Evolutionary conservation across 2,797 vertebrate genomes (phyloP).

Genomic region (Emys orbicularis): DNA sequence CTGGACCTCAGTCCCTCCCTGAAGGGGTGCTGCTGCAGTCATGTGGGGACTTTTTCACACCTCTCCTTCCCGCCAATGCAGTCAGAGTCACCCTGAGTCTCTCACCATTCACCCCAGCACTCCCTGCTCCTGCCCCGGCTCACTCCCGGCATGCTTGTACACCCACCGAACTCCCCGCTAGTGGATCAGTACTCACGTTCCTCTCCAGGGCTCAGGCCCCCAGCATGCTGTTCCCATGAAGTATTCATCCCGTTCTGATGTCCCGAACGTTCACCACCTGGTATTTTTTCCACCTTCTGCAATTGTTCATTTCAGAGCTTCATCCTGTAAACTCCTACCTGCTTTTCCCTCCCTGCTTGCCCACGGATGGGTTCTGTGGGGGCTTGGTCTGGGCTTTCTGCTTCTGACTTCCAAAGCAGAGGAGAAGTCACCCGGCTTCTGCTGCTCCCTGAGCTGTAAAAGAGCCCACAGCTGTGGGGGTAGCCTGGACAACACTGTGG

Average conservation of each 20-base stretch:
- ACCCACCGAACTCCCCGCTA: neutral
- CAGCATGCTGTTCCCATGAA: neutral
- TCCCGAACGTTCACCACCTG: neutral
- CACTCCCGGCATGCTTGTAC: neutral
- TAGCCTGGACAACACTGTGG: no score
- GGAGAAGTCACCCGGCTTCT: neutral
- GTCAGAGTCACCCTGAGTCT: neutral
- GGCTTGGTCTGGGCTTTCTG: neutral
- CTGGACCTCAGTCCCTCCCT: neutral
- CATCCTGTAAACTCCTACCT: neutral
- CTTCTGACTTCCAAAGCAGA: neutral
- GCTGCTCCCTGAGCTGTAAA: neutral
- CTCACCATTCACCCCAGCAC: accelerated
- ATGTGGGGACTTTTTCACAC: neutral
- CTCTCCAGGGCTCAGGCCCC: neutral
- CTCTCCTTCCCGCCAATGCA: neutral
- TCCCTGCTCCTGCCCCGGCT: neutral
- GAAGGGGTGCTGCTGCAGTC: neutral
- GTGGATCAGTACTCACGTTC: neutral
- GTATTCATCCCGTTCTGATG: neutral
- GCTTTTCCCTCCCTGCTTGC: neutral
- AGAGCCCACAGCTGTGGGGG: accelerated
- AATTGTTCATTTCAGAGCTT: constrained; percentile 7
- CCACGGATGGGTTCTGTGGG: neutral
- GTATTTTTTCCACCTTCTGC: neutral